phyloP scores from a whole-genome alignment of 2,888 invertebrate species.

The Agrenia bidenticulata region DNA sequence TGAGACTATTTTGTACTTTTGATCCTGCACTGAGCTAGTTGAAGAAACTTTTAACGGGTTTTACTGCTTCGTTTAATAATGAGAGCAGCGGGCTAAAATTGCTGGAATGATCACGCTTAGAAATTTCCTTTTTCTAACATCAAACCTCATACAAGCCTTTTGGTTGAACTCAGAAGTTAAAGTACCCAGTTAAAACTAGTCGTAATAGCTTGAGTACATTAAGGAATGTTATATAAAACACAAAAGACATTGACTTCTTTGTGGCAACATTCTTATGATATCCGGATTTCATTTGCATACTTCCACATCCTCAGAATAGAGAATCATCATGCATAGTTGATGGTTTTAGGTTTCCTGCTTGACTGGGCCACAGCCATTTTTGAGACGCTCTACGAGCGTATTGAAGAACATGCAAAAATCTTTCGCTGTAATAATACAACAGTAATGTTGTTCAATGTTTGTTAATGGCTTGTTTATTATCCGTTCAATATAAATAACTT shows the following conservation, averaged over 20 bases:
- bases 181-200: no score
- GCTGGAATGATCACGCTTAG: constrained; percentile 27
- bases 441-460: neutral
- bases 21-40: constrained; percentile 28
- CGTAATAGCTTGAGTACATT: no score
- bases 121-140: constrained; percentile 13
- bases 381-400: neutral
- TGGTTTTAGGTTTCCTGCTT: neutral
- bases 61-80: constrained; percentile 46
- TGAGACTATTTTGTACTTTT: constrained; percentile 36
- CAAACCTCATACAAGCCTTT: neutral
- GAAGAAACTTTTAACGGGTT: constrained; percentile 41
- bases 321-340: constrained; percentile 6
- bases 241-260: neutral
- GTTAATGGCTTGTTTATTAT: no score
- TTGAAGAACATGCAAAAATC: neutral
- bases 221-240: constrained; percentile 1
- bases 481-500: no score
- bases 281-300: constrained; percentile 21
- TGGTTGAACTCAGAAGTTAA: no score
- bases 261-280: neutral
- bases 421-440: neutral
- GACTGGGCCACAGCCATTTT: neutral
- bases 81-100: constrained; percentile 37
- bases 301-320: constrained; percentile 11